Evolutionary conservation across 2,888 invertebrate species (phyloP).

Genomic region (Drosophila rubida): DNA sequence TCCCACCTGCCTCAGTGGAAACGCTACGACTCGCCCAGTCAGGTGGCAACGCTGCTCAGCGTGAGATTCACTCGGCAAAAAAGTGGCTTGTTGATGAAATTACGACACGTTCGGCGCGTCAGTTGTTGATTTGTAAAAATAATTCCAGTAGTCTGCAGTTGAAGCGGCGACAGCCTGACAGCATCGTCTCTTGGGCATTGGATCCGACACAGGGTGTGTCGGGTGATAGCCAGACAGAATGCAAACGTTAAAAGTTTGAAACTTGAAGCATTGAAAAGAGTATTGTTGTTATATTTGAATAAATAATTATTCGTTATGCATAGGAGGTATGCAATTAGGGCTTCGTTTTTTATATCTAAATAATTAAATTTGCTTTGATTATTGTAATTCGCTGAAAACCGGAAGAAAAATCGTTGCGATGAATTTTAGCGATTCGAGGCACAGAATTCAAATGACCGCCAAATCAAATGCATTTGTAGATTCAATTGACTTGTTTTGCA

Average conservation of each 20-base stretch:
- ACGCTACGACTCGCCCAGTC: neutral
- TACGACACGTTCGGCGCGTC: neutral
- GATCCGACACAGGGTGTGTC: slow-evolving; percentile 1
- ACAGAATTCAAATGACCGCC: slow-evolving; percentile 6
- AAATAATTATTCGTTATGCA: no score
- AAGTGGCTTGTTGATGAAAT: neutral
- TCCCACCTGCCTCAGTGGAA: neutral
- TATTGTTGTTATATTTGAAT: neutral
- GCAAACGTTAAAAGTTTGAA: neutral
- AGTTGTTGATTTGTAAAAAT: neutral
- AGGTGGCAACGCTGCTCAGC: slow-evolving; percentile 5
- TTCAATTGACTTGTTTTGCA: slow-evolving; percentile 31
- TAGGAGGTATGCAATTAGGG: neutral
- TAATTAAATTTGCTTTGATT: neutral
- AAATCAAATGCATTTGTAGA: slow-evolving; percentile 14
- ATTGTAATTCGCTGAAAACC: neutral
- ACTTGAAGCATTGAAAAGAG: neutral
- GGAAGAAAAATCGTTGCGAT: slow-evolving; percentile 8
- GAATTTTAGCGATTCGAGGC: slow-evolving; percentile 4
- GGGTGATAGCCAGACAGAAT: neutral
- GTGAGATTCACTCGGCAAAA: neutral
- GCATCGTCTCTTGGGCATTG: neutral
- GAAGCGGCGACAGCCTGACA: neutral
- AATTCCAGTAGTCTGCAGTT: neutral
- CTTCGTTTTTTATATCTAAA: neutral